A percentile compares a stretch with the other conserved stretches of the same genome.
phyloP scores from a whole-genome alignment of 23 tunicate genomes.

The Oikopleura albicans region DNA sequence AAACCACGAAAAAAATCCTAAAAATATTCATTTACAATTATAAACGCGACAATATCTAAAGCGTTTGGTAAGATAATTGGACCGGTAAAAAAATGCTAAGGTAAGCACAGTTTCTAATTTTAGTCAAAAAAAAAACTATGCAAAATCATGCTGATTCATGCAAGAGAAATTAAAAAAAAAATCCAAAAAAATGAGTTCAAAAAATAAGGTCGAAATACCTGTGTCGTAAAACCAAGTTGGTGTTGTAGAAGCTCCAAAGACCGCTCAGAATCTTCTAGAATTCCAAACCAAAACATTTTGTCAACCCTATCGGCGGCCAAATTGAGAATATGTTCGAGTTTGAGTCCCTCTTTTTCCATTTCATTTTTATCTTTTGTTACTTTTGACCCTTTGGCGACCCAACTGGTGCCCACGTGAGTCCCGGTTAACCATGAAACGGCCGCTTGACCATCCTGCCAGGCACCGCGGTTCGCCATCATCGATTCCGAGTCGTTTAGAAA shows the following conservation, averaged over 20 bases:
- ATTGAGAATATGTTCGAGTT: not conserved
- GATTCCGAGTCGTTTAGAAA: not conserved
- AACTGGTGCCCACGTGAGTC: not conserved
- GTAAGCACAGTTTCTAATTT: no score
- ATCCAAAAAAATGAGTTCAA: no score
- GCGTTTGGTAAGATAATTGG: no score
- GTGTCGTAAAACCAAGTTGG: no score
- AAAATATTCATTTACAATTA: no score
- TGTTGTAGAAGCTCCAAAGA: not conserved
- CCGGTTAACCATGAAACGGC: constrained; percentile 17
- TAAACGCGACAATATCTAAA: no score
- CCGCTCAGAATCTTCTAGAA: not conserved
- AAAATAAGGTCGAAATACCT: no score
- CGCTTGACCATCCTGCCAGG: constrained; percentile 16
- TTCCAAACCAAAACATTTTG: constrained; percentile 12
- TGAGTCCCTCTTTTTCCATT: not conserved
- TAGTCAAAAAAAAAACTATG: no score
- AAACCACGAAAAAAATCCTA: no score
- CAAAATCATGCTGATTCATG: no score
- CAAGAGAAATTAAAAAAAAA: no score
- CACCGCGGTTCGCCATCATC: constrained; percentile 4
- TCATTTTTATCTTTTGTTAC: not conserved
- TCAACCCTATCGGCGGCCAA: not conserved
- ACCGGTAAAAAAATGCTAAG: no score
- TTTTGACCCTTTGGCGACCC: not conserved